A percentile compares a stretch with the other conserved stretches of the same genome.
Conservation (phyloP, 2,888 invertebrate species). For the Pandemis heparana region DNA sequence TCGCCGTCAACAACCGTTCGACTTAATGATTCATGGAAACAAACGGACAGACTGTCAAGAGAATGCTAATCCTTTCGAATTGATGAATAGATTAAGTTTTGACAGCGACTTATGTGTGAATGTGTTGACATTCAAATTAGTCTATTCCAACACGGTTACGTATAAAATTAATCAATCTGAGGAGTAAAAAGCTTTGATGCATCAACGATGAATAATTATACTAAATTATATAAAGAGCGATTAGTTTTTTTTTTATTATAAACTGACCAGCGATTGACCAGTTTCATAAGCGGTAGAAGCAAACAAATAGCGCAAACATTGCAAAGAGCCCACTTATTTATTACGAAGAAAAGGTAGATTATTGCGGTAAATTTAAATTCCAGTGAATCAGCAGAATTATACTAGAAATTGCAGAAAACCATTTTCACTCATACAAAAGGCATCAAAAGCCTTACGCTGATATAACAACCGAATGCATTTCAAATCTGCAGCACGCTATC, state of each 20-base stretch:
- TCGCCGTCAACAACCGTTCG: constrained; percentile 36
- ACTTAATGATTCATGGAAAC: constrained; percentile 37
- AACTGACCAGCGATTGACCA: no score
- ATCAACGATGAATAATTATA: neutral
- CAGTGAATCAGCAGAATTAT: no score
- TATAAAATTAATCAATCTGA: constrained; percentile 32
- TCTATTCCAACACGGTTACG: constrained; percentile 30
- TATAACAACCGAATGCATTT: constrained; percentile 19
- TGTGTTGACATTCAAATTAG: constrained; percentile 42
- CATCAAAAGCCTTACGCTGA: constrained; percentile 20
- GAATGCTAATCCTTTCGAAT: constrained; percentile 36
- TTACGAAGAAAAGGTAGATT: neutral
- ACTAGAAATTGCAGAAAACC: neutral
- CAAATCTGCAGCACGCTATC: constrained; percentile 30
- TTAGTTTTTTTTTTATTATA: no score
- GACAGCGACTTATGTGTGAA: constrained; percentile 41
- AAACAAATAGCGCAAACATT: no score
- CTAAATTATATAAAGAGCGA: no score
- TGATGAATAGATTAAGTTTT: constrained; percentile 37
- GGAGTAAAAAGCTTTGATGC: neutral
- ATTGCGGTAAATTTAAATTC: no score
- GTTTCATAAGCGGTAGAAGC: no score
- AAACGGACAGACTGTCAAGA: constrained; percentile 23
- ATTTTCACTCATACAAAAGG: neutral
- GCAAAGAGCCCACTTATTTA: neutral